A percentile compares a stretch with the other conserved stretches of the same genome.
Conservation (phyloP, 2,888 invertebrate species). For the Nephrotoma guestfalica region DNA sequence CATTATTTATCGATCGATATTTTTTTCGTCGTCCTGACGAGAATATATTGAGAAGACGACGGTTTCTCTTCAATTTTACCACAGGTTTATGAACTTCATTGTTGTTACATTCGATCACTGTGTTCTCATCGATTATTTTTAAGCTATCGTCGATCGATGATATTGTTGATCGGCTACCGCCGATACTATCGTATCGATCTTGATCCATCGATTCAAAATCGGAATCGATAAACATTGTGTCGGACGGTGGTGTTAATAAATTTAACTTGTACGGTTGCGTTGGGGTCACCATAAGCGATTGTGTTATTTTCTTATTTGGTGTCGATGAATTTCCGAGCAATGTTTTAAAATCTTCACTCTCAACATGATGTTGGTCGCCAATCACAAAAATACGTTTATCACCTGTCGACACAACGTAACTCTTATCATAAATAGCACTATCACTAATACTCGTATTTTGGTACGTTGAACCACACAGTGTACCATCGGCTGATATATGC, state of each 20-base stretch:
- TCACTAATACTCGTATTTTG: not conserved
- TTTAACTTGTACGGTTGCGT: not conserved
- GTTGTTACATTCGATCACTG: not conserved
- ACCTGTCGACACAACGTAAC: not conserved
- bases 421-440: not conserved
- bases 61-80: not conserved
- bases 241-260: constrained; percentile 7
- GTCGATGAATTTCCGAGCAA: constrained; percentile 1
- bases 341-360: not conserved
- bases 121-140: not conserved
- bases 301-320: not conserved
- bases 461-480: not conserved
- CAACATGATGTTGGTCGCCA: not conserved
- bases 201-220: constrained; percentile 18
- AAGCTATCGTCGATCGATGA: not conserved
- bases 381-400: not conserved
- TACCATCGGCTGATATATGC: not conserved
- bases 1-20: not conserved
- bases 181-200: constrained; percentile 7
- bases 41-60: not conserved
- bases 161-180: not conserved
- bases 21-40: not conserved
- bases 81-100: not conserved
- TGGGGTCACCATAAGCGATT: not conserved
- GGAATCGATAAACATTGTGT: constrained; percentile 13